phyloP scores from a whole-genome alignment of 2,888 invertebrate genomes.

The Harmothoe impar region DNA sequence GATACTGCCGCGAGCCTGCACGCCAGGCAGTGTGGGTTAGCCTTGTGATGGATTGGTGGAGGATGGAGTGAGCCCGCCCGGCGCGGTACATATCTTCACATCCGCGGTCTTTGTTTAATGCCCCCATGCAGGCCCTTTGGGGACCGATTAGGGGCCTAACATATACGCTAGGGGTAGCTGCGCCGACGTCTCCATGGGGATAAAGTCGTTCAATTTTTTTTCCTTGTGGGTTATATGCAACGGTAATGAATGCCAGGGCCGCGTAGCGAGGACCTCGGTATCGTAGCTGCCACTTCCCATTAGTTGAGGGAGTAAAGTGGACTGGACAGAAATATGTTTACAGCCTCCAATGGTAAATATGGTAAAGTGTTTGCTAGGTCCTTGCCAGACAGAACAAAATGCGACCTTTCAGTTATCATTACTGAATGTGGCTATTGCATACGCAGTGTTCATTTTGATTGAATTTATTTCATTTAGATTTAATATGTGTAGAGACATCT shows the following conservation, averaged over 20 bases:
- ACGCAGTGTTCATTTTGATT: too few species aligned
- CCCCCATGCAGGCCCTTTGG: background rate
- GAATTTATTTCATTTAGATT: too few species aligned
- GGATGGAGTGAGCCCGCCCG: constrained; percentile 3
- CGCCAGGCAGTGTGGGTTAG: background rate
- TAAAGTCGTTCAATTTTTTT: constrained; percentile 27
- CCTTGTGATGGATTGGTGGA: background rate
- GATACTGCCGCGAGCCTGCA: background rate
- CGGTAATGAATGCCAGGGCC: background rate
- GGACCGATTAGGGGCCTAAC: constrained; percentile 37
- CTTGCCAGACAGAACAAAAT: too few species aligned
- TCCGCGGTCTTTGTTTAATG: constrained; percentile 35
- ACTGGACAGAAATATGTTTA: background rate
- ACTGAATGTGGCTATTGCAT: too few species aligned
- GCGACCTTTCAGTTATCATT: too few species aligned
- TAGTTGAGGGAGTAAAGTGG: background rate
- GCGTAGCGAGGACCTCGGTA: background rate
- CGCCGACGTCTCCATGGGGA: constrained; percentile 36
- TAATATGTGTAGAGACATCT: too few species aligned
- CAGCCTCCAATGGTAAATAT: background rate
- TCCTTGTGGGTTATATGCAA: constrained; percentile 6
- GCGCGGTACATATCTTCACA: constrained; percentile 36
- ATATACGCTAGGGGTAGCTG: background rate
- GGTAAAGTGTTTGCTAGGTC: too few species aligned
- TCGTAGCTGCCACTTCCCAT: background rate